Evolutionary conservation across 2,113 vertebrate genomes (phyloP).

Genomic region (Podarcis raffonei): DNA sequence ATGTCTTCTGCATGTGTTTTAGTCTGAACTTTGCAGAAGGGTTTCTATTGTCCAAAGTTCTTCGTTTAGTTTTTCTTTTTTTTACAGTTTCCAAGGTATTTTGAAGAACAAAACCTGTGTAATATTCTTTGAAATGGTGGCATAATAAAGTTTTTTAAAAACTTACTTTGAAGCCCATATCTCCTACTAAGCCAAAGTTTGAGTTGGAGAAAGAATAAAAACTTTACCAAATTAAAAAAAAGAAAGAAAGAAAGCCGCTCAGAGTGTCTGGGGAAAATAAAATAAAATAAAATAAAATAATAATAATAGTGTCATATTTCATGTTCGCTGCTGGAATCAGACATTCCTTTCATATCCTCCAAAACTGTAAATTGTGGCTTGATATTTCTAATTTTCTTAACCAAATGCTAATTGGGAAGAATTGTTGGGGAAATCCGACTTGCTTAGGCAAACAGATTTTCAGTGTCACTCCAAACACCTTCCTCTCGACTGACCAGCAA

Average conservation of each 20-base stretch:
- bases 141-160: slow-evolving; percentile 77
- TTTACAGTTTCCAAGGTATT: slow-evolving; percentile 80
- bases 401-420: no score
- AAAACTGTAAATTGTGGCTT: no score
- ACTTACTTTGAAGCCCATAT: slow-evolving; percentile 68
- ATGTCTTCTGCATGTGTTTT: slow-evolving; percentile 83
- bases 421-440: no score
- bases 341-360: no score
- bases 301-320: no score
- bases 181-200: slow-evolving; percentile 51
- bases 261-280: no score
- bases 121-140: slow-evolving; percentile 75
- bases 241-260: no score
- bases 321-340: no score
- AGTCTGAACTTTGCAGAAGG: slow-evolving; percentile 80
- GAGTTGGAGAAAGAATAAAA: background rate
- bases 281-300: no score
- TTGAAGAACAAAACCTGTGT: slow-evolving; percentile 80
- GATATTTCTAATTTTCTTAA: no score
- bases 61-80: slow-evolving; percentile 76
- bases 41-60: slow-evolving; percentile 82
- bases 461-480: background rate
- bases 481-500: background rate
- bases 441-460: background rate
- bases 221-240: slow-evolving; percentile 2